These are phyloP conservation scores for Phytoseiulus persimilis DNA, from an alignment of 2,888 invertebrate species.

Conservation along the genomic window DNA sequence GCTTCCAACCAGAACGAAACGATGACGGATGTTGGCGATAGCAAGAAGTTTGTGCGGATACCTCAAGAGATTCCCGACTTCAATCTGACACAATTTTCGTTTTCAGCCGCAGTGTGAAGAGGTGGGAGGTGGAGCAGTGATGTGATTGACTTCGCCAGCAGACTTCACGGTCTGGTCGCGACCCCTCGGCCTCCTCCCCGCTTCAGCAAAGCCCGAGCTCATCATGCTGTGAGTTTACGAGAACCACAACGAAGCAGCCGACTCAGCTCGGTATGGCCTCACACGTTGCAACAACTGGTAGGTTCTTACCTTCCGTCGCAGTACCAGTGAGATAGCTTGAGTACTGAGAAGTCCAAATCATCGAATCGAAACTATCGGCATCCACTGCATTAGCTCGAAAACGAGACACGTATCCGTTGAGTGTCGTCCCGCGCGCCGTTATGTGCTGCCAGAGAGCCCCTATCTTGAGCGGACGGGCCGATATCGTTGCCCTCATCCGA, in stretches of 20 bases:
- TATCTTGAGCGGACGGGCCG: too few species aligned
- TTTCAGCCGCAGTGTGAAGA: neutral
- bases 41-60: neutral
- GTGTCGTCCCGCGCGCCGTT: too few species aligned
- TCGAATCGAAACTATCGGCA: too few species aligned
- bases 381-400: too few species aligned
- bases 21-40: neutral
- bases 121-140: constrained; percentile 5
- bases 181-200: neutral
- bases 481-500: too few species aligned
- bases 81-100: neutral
- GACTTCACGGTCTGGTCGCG: neutral
- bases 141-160: neutral
- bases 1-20: too few species aligned
- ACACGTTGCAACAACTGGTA: neutral
- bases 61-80: neutral
- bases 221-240: constrained; percentile 5
- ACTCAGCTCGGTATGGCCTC: neutral
- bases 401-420: too few species aligned
- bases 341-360: too few species aligned
- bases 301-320: neutral
- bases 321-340: too few species aligned
- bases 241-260: neutral
- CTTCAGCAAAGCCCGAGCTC: neutral
- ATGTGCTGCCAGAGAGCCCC: too few species aligned